Conservation (phyloP, 2,888 invertebrate genomes). For the Amorpha juglandis region DNA sequence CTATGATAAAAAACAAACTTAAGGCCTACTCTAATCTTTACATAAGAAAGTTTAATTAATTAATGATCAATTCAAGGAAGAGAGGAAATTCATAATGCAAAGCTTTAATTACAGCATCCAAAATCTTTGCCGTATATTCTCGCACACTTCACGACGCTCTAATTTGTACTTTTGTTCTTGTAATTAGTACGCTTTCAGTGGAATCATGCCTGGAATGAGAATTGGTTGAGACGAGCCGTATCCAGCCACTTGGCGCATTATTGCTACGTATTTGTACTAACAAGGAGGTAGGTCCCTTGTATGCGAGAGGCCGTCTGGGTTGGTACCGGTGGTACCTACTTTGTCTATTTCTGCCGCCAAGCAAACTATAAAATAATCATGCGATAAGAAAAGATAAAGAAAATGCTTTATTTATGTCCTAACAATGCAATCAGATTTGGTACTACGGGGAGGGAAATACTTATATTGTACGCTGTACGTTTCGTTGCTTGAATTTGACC, state of each 20-base stretch:
- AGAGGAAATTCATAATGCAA: constrained; percentile 36
- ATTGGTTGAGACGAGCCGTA: constrained; percentile 6
- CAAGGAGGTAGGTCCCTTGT: too few relatives aligned
- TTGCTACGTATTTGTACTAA: not conserved
- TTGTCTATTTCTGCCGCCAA: too few relatives aligned
- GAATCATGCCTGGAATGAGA: constrained; percentile 27
- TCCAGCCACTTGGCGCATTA: not conserved
- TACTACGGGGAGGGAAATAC: too few relatives aligned
- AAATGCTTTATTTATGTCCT: too few relatives aligned
- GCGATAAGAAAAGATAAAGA: too few relatives aligned
- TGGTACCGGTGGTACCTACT: too few relatives aligned
- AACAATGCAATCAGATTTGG: too few relatives aligned
- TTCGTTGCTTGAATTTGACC: too few relatives aligned
- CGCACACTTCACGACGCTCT: constrained; percentile 39
- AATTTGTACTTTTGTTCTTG: constrained; percentile 46
- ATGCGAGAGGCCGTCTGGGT: too few relatives aligned
- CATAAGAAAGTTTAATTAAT: not conserved
- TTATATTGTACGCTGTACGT: too few relatives aligned
- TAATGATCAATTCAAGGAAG: constrained; percentile 14
- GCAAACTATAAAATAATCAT: too few relatives aligned
- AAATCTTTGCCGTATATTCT: constrained; percentile 42
- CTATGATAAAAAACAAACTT: not conserved
- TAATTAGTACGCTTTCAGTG: constrained; percentile 42
- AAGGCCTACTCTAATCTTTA: not conserved
- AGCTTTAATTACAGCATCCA: constrained; percentile 44